Evolutionary conservation across 1,140 invertebrate species (phyloP).

Genomic region (Nymphalis io): DNA sequence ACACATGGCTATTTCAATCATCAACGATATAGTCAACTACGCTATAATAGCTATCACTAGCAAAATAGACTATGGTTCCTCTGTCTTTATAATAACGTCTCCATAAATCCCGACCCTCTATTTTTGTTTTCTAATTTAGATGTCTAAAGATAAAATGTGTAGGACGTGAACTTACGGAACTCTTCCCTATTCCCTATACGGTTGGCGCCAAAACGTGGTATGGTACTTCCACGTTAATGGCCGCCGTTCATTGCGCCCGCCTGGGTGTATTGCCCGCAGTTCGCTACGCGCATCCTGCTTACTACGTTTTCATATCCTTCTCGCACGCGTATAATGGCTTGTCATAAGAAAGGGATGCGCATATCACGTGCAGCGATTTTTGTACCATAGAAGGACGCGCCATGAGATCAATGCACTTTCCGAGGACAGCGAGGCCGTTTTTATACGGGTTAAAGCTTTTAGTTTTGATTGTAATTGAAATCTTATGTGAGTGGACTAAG

Average conservation of each 20-base stretch:
- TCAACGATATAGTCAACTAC: too few species aligned
- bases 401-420: conserved; percentile 78
- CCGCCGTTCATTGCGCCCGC: conserved; percentile 76
- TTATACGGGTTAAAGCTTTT: conserved; percentile 64
- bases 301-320: conserved; percentile 66
- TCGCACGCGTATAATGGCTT: conserved; percentile 50
- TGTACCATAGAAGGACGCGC: conserved; percentile 76
- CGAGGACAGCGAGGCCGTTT: conserved; percentile 74
- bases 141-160: background rate
- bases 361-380: conserved; percentile 76
- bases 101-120: background rate
- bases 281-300: conserved; percentile 78
- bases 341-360: conserved; percentile 59
- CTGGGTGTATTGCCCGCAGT: conserved; percentile 76
- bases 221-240: conserved; percentile 72
- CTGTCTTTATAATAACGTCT: background rate
- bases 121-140: conserved; percentile 9
- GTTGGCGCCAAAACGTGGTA: conserved; percentile 76
- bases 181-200: conserved; percentile 48
- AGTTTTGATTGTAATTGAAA: conserved; percentile 53
- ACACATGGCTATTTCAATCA: too few species aligned
- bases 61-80: background rate
- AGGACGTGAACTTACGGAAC: conserved; percentile 22
- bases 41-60: background rate
- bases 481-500: conserved; percentile 59